Conservation (phyloP, 2,797 vertebrate species). For the Malurus leucopterus region DNA sequence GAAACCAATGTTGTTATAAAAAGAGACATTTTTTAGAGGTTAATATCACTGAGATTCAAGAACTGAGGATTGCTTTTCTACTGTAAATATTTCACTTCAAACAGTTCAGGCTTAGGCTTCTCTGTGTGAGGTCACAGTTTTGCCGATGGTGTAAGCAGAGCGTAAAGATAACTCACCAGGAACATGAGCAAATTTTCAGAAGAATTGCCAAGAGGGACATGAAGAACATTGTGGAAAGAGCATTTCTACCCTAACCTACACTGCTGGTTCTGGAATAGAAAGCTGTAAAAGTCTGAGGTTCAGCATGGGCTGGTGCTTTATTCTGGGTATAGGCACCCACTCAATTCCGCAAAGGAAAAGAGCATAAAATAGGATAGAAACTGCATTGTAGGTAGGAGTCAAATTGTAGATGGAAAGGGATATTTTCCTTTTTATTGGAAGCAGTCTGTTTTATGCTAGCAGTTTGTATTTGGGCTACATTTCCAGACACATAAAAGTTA, state of each 20-base stretch:
- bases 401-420: background rate
- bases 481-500: background rate
- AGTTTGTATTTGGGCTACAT: background rate
- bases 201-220: background rate
- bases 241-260: background rate
- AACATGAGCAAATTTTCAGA: background rate
- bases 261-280: background rate
- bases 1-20: background rate
- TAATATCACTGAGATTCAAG: background rate
- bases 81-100: background rate
- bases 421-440: background rate
- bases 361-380: background rate
- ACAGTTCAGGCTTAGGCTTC: background rate
- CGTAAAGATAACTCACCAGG: background rate
- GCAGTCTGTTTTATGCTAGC: background rate
- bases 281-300: background rate
- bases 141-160: background rate
- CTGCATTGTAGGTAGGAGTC: background rate
- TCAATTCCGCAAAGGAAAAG: background rate
- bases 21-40: background rate
- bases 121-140: background rate
- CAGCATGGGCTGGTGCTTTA: background rate
- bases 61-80: background rate
- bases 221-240: background rate
- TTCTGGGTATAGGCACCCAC: fast-evolving